Evolutionary conservation across 2,113 vertebrate genomes (phyloP).

Genomic region (Pituophis catenifer): DNA sequence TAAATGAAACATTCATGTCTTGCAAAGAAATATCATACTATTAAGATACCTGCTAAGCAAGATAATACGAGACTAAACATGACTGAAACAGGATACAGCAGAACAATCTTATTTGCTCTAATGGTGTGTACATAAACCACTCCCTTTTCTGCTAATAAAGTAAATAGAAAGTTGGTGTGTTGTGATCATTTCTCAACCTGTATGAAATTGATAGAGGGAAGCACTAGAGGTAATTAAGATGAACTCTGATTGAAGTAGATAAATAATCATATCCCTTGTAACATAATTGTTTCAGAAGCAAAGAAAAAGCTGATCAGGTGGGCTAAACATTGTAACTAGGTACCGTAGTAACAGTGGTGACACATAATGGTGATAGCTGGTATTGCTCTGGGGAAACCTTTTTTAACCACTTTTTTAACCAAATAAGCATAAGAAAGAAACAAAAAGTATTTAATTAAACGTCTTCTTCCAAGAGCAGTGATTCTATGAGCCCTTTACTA

Average conservation of each 20-base stretch:
- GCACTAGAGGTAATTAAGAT: background rate
- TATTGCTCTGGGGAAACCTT: background rate
- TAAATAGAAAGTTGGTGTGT: background rate
- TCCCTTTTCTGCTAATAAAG: conserved; percentile 31
- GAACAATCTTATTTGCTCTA: conserved; percentile 30
- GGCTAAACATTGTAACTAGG: background rate
- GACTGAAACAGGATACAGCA: conserved; percentile 26
- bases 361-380: background rate
- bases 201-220: background rate
- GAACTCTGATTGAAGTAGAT: background rate
- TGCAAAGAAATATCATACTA: background rate
- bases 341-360: background rate
- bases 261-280: background rate
- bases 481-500: background rate
- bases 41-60: conserved; percentile 11
- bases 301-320: background rate
- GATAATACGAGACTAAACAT: background rate
- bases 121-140: conserved; percentile 23
- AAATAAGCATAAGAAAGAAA: background rate
- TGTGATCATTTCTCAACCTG: background rate
- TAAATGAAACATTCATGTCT: background rate
- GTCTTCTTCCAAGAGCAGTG: background rate
- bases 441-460: background rate
- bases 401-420: too few relatives aligned
- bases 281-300: background rate